Conservation (phyloP, 2,113 vertebrate genomes). For the Phycodurus eques region DNA sequence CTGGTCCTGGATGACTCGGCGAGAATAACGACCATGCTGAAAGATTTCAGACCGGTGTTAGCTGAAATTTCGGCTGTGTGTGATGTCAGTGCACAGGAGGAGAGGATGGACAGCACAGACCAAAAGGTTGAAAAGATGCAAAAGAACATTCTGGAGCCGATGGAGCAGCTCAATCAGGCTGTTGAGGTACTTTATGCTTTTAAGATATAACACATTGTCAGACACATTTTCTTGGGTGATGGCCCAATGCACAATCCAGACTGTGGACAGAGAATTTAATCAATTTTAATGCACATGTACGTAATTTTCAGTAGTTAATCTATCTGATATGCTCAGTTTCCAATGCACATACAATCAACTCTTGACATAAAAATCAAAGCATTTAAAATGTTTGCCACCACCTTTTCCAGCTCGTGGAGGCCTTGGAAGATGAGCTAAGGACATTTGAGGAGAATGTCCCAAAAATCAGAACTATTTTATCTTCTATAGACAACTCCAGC, state of each 20-base stretch:
- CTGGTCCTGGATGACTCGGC: constrained; percentile 87
- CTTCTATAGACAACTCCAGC: constrained; percentile 77
- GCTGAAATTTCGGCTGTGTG: constrained; percentile 80
- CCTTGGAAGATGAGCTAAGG: constrained; percentile 84
- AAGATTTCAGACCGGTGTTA: constrained; percentile 70
- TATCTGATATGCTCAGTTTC: not conserved
- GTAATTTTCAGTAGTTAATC: not conserved
- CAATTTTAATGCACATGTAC: not conserved
- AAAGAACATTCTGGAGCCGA: constrained; percentile 69
- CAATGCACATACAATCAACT: not conserved
- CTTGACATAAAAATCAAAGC: not conserved
- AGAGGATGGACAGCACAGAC: constrained; percentile 67
- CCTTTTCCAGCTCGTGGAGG: constrained; percentile 77
- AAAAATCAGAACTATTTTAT: constrained; percentile 83
- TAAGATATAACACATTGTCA: constrained; percentile 59
- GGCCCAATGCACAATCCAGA: no score
- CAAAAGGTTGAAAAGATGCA: constrained; percentile 75
- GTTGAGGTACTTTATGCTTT: constrained; percentile 56
- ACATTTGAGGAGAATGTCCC: constrained; percentile 80
- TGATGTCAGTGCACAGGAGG: constrained; percentile 70
- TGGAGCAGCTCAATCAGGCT: constrained; percentile 77
- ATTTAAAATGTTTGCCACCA: not conserved
- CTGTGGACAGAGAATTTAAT: no score
- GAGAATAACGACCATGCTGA: constrained; percentile 78
- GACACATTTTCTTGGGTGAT: not conserved